Evolutionary conservation across 2,797 vertebrate genomes (phyloP).

Genomic region (Catharus ustulatus): DNA sequence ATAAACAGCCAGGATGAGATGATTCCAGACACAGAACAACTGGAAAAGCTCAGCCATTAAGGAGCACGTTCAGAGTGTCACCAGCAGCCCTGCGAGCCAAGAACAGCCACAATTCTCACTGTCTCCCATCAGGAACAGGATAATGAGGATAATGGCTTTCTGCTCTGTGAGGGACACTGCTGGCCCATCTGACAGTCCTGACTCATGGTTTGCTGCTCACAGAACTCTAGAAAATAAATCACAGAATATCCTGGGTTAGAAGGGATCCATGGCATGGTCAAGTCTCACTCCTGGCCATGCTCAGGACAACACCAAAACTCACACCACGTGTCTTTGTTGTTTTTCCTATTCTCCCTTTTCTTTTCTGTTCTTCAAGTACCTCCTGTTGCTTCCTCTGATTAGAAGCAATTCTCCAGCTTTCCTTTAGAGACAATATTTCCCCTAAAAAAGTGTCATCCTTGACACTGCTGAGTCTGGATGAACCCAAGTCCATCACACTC

Average conservation of each 20-base stretch:
- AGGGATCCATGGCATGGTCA: background rate
- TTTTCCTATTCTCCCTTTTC: background rate
- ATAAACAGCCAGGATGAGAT: background rate
- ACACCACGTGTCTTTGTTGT: accelerated
- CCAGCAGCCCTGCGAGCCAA: background rate
- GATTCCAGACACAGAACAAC: background rate
- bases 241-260: accelerated
- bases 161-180: background rate
- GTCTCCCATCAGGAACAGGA: background rate
- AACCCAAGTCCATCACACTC: background rate
- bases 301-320: background rate
- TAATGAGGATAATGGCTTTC: background rate
- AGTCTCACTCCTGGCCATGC: background rate
- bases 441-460: background rate
- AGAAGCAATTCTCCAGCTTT: background rate
- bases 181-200: background rate
- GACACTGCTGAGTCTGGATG: background rate
- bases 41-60: background rate
- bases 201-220: background rate
- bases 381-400: background rate
- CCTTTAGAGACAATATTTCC: background rate
- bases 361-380: background rate
- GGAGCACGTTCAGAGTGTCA: accelerated
- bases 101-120: background rate
- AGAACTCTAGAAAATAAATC: background rate